Base-by-base conservation (phyloP, 2,888 invertebrate species). In the Lissonota sp. region DNA sequence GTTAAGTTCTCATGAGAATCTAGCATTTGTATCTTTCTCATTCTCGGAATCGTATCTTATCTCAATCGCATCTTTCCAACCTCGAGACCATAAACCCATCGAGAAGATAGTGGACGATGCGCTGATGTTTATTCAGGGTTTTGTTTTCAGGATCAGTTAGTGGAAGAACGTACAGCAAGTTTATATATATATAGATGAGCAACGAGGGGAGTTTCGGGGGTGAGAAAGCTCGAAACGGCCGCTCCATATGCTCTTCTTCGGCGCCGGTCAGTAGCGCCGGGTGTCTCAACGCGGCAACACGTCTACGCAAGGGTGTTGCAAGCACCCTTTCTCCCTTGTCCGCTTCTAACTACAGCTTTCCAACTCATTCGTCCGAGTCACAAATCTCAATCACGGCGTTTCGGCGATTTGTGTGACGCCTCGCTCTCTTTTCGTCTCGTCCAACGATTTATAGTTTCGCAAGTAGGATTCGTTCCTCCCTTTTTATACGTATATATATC, bases 241-340 rank as follows among this genome's bases (percentile, higher is more conserved):
- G 70, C 75, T 69, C 40, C 62, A 73, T 75, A 69, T 69, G 73
- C 82, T 73, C 82, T 85, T 84, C 83, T 84, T 83, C 82, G 79
- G 83, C 78, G 26, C 75, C 76, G 82, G 82, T 86, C 90, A 89
- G 89, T 89, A 89, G 86, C 87, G 87, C 88, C 86, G 85, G 86
- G 89, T 86, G 86, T 84, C 85, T 88, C 87, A 84, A 88, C 88
- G 89, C 87, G 88, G 86, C 86, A 87, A 83, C 83, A 88, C 87
- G 86, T 84, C 70, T 73, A 79, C 71, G 12, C 37, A 42, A 73
- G 80, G 80, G 69, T 73, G 69, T 62, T 69, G 49, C 8, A 12
- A 16, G 62, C 26, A 39, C 75, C 26, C 55, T 10, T 81, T 70
- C 69, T 46, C 62, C 14, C 53, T 12, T 53, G 14, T 53, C 40